phyloP scores from a whole-genome alignment of 1,140 invertebrate genomes.

The Platyscapa corneri region DNA sequence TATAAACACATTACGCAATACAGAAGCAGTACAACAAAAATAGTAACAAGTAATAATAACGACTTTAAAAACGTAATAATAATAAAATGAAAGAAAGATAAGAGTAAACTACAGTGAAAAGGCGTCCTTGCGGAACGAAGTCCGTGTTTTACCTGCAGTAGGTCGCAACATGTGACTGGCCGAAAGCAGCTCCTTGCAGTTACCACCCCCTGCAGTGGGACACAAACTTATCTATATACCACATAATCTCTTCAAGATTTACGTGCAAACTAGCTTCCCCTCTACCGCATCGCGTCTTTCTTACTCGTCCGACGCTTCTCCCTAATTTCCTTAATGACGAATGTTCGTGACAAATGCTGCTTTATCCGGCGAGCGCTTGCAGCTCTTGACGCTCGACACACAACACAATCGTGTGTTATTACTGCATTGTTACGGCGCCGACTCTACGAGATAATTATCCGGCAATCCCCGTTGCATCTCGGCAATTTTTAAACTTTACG shows the following conservation, averaged over 20 bases:
- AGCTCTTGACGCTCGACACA: too few relatives aligned
- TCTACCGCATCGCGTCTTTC: not conserved
- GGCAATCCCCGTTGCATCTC: too few relatives aligned
- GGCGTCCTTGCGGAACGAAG: constrained; percentile 51
- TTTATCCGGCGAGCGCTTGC: not conserved
- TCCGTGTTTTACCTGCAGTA: constrained; percentile 75
- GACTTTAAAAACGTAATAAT: constrained; percentile 14
- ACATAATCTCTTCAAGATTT: constrained; percentile 63
- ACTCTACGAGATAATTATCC: not conserved
- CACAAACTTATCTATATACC: constrained; percentile 76
- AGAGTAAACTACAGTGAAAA: constrained; percentile 67
- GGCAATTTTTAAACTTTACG: too few relatives aligned
- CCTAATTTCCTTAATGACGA: not conserved
- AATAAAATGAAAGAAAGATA: constrained; percentile 62
- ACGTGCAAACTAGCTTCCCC: constrained; percentile 35
- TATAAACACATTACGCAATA: not conserved
- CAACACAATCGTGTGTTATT: too few relatives aligned
- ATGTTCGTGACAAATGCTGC: not conserved
- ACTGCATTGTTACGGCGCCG: too few relatives aligned
- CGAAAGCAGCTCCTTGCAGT: constrained; percentile 75
- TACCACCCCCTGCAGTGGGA: constrained; percentile 75
- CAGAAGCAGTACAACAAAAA: constrained; percentile 22
- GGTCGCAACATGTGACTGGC: constrained; percentile 72
- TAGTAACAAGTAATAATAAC: constrained; percentile 19
- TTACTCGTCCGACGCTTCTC: constrained; percentile 26